Conservation (phyloP, 2,888 invertebrate genomes). For the Clunio marinus region DNA sequence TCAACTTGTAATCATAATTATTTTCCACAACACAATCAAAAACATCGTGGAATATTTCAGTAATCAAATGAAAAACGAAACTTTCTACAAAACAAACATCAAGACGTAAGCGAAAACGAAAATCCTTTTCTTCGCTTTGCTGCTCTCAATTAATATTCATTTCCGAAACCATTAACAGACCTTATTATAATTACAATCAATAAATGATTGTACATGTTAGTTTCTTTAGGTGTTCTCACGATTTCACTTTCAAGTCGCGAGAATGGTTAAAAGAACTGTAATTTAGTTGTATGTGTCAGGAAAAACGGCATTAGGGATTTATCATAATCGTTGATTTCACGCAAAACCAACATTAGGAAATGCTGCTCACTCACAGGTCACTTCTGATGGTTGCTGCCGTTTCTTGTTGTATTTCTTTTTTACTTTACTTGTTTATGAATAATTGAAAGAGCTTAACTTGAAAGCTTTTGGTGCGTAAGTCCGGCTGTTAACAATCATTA, state of each 20-base stretch:
- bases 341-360: slow-evolving; percentile 36
- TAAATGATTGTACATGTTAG: slow-evolving; percentile 31
- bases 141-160: slow-evolving; percentile 34
- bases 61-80: no score
- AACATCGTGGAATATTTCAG: no score
- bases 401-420: no score
- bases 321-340: slow-evolving; percentile 38
- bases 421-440: no score
- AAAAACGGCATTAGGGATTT: slow-evolving; percentile 32
- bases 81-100: not conserved
- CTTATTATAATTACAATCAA: slow-evolving; percentile 32
- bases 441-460: no score
- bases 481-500: no score
- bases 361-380: slow-evolving; percentile 22
- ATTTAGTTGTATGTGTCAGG: slow-evolving; percentile 28
- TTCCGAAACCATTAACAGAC: slow-evolving; percentile 28
- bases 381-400: no score
- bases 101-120: not conserved
- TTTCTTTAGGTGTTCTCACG: no score
- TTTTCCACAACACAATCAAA: not conserved
- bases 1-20: not conserved
- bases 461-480: no score
- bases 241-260: not conserved
- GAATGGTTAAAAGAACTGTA: not conserved
- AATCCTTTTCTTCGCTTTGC: not conserved